These are phyloP conservation scores for Antheraea yamamai DNA, from an alignment of 2,888 invertebrate genomes.

Conservation along the genomic window DNA sequence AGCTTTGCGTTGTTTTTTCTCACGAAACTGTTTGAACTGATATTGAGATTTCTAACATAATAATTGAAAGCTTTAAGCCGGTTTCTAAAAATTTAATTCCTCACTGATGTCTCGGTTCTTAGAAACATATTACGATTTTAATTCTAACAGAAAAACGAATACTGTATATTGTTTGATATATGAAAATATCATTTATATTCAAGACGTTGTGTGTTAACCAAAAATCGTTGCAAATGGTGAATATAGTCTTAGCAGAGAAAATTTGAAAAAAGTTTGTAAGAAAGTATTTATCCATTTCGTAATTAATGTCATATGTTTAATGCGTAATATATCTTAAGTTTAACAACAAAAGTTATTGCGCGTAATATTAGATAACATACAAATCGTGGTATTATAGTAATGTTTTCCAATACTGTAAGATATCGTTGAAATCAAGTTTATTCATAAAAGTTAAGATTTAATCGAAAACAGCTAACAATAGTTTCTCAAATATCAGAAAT, in stretches of 20 bases:
- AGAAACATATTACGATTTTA: background rate
- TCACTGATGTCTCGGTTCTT: background rate
- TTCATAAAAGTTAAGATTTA: background rate
- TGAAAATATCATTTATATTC: background rate
- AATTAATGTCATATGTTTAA: background rate
- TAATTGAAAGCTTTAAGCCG: slow-evolving; percentile 18
- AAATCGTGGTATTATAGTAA: background rate
- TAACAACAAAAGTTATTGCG: background rate
- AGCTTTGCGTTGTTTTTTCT: slow-evolving; percentile 19
- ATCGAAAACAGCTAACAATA: background rate
- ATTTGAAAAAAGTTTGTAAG: background rate
- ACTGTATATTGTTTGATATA: background rate
- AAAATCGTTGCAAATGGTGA: background rate
- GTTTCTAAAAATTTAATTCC: background rate
- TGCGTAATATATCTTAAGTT: background rate
- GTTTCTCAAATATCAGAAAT: background rate
- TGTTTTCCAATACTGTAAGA: background rate
- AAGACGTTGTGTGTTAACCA: background rate
- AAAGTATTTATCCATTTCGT: background rate
- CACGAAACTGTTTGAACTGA: slow-evolving; percentile 15
- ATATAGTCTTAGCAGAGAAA: background rate
- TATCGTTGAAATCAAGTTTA: background rate
- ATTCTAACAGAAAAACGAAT: background rate
- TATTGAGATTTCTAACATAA: slow-evolving; percentile 23
- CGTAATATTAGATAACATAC: background rate